phyloP scores from a whole-genome alignment of 2,888 invertebrate species.

The Ashinkailepas kermadecensis region DNA sequence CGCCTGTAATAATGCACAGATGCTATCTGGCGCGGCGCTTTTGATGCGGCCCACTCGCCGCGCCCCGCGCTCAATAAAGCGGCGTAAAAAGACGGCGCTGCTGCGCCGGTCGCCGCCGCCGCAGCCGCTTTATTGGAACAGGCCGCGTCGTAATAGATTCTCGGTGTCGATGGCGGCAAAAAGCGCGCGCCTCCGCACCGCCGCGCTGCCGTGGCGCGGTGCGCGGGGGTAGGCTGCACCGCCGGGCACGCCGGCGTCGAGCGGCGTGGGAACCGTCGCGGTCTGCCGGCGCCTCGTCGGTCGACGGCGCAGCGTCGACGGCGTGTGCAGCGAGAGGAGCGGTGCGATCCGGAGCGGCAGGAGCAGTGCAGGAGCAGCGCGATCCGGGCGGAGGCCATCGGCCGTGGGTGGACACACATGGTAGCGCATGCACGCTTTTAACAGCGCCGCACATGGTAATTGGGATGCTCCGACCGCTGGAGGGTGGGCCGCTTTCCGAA shows the following conservation, averaged over 20 bases:
- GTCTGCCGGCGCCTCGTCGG: no score
- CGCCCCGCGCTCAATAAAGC: not conserved
- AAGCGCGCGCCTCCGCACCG: not conserved
- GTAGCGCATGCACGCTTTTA: not conserved
- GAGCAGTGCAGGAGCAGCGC: not conserved
- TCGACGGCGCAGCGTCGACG: no score
- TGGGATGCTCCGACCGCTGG: not conserved
- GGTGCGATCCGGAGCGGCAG: no score
- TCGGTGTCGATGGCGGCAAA: not conserved
- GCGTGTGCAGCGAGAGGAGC: no score
- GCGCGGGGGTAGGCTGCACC: not conserved
- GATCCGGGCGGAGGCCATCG: not conserved
- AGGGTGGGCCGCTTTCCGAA: not conserved
- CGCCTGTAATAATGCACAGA: slow-evolving; percentile 19
- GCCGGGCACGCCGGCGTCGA: not conserved
- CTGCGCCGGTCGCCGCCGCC: not conserved
- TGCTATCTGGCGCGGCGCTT: slow-evolving; percentile 2
- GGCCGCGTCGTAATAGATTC: slow-evolving; percentile 7
- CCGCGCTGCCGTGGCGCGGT: not conserved
- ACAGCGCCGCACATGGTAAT: not conserved
- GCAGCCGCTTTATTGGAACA: slow-evolving; percentile 4
- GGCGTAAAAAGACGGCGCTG: not conserved
- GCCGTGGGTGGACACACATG: not conserved
- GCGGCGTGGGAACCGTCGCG: no score
- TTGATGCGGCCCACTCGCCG: not conserved